Percentiles rank a stretch among this genome's conserved stretches.
These are phyloP conservation scores for Lamellibrachia luymesi DNA, from an alignment of 1,140 invertebrate species.

Conservation along the genomic window DNA sequence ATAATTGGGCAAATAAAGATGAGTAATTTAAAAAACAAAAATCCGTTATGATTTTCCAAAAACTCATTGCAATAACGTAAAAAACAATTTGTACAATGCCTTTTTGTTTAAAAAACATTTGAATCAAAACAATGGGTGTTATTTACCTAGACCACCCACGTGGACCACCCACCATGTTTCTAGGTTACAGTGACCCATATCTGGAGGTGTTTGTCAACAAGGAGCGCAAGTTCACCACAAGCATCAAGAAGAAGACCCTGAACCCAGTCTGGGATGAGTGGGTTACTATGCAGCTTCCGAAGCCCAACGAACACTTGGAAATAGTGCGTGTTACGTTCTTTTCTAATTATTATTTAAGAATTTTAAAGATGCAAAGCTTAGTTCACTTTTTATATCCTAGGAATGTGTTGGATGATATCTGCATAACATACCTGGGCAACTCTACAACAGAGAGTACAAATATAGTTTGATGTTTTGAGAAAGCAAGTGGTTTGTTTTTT, in stretches of 20 bases:
- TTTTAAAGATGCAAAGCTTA: background rate
- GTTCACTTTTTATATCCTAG: background rate
- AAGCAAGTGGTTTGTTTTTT: no score
- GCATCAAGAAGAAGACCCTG: conserved; percentile 63
- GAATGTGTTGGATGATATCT: background rate
- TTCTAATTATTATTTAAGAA: background rate
- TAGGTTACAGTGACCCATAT: conserved; percentile 63
- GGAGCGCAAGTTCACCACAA: conserved; percentile 61
- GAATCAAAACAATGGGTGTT: no score
- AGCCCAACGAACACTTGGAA: conserved; percentile 56
- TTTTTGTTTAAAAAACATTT: no score
- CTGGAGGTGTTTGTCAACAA: conserved; percentile 61
- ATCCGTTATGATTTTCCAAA: no score
- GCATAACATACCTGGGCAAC: no score
- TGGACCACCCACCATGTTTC: background rate
- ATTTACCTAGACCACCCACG: background rate
- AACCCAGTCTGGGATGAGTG: conserved; percentile 64
- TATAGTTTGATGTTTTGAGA: no score
- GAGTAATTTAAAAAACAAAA: no score
- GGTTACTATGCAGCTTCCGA: conserved; percentile 60
- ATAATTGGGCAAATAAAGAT: no score
- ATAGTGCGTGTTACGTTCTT: conserved; percentile 53
- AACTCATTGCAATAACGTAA: no score
- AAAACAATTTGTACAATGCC: no score
- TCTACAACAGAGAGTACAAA: no score